Base-by-base conservation (phyloP, 1,140 invertebrate species). In the Pogonomyrmex barbatus region DNA sequence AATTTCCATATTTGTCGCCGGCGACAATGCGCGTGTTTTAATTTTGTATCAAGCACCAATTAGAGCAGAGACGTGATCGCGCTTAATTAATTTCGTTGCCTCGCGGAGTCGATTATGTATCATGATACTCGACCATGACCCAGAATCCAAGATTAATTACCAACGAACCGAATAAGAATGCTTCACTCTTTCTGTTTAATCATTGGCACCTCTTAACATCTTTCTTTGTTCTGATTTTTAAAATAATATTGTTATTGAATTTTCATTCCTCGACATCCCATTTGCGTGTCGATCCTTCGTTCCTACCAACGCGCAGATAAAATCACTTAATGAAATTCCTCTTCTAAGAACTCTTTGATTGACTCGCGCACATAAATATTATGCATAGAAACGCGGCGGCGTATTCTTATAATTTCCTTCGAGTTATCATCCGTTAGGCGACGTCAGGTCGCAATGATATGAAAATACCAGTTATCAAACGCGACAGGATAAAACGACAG, bases 31-130 rank as follows among this genome's bases (percentile, higher is more conserved):
- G 30, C 45, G n/a, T 54, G 33, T 67, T 24, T 24, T 30, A 79
- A 65, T 17, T 9, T 30, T 3, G 60, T 10, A 24, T 82, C 67
- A 52, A 73, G 79, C 42, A 58, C 33, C 54, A 75, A 60, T 60
- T 75, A 47, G 8, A 82, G 8, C 68, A 36, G 33, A 56, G 6
- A 62, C 45, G 54, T 62, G 68, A 75, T 73, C 68, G 56, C 68
- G 68, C 68, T 83, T 83, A 83, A 75, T 83, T 83, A 83, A 83
- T 75, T 52, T 30, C 54, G 24, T 4, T 36, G 78, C 39, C 12
- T 58, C 65, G 78, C 17, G 30, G 24, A 73, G 30, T 82, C 52
- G 39, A 70, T 68, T 70, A 65, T 81, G 17, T 42, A 70, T 6
- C 30, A 24, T 54, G 30, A 30, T 10, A 73, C 54, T 50, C 68